phyloP scores from a whole-genome alignment of 1,140 invertebrate genomes.

The Belonocnema kinseyi region DNA sequence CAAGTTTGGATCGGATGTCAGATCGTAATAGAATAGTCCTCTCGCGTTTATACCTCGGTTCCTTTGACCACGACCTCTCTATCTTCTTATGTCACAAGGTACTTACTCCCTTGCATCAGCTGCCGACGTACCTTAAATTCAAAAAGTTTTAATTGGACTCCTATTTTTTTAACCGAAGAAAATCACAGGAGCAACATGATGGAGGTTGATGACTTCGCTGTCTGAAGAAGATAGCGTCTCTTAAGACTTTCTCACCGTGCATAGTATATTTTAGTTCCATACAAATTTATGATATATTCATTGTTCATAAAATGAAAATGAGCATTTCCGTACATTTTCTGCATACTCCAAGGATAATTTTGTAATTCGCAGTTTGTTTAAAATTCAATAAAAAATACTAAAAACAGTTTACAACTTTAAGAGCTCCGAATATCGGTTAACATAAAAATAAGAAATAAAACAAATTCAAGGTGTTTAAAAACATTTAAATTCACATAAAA shows the following conservation, averaged over 20 bases:
- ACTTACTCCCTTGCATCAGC: conserved; percentile 14
- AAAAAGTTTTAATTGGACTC: conserved; percentile 16
- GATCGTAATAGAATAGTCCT: conserved; percentile 72
- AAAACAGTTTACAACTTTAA: no score
- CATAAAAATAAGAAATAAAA: no score
- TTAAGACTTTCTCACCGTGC: neutral
- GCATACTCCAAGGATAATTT: no score
- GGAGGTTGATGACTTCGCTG: conserved; percentile 18
- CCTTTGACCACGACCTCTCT: conserved; percentile 56
- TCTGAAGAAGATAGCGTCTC: neutral
- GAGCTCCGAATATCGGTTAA: no score
- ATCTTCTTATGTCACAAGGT: conserved; percentile 19
- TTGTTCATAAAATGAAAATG: no score
- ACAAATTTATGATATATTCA: neutral
- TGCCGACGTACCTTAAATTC: conserved; percentile 14
- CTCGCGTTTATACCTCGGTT: conserved; percentile 63
- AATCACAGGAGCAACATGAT: conserved; percentile 10
- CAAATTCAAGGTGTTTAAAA: no score
- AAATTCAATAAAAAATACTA: no score
- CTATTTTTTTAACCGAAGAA: conserved; percentile 12
- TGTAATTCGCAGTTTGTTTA: no score
- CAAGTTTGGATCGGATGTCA: conserved; percentile 74
- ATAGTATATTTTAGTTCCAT: no score
- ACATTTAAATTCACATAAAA: no score
- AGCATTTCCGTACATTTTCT: no score